Evolutionary conservation across 2,888 invertebrate genomes (phyloP), one percentile per base, ranked within the genome.

Genomic region (Phrixothrix hirtus): DNA sequence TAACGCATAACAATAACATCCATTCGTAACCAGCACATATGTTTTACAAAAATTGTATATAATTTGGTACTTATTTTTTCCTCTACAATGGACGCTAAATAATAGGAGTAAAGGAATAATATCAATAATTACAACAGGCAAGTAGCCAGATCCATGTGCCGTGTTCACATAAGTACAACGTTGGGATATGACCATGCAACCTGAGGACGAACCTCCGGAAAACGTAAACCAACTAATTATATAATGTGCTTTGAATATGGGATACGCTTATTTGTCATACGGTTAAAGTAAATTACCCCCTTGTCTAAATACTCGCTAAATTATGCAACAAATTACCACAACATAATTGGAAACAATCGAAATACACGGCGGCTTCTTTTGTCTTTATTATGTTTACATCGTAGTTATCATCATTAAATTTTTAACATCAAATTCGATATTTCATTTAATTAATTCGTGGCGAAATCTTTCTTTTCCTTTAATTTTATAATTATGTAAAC

Each of bases 41-140:
- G 74, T 72, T 75, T 74, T 68, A 67, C 68, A 73, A 73, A 74
- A 74, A 75, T 74, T 73, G 66, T 74, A 75, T 75, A 70, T 75
- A 75, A 75, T 75, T 75, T 74, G 59, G 63, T 70, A 69, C 67
- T 70, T 69, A 71, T 72, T 75, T 74, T 73, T 75, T 73, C 70
- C 71, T 65, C 71, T 70, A 73, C 74, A 75, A 73, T 73, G 75
- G 71, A 72, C 72, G 70, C 70, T 67, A 75, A 76, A 76, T 75
- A 71, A 75, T 74, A 75, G 74, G 71, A 73, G 72, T 66, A 71
- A 63, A 66, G 58, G 52, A 56, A 59, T 75, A 75, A 75, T 76
- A 75, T 75, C 70, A 75, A 76, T 76, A 76, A 76, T 75, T 76
- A 75, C 66, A 65, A 59, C 62, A 64, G 64, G 70, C 68, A 74